These are phyloP conservation scores for Sinocyclocheilus anophthalmus DNA, from an alignment of 2,113 vertebrate genomes.

Conservation along the genomic window DNA sequence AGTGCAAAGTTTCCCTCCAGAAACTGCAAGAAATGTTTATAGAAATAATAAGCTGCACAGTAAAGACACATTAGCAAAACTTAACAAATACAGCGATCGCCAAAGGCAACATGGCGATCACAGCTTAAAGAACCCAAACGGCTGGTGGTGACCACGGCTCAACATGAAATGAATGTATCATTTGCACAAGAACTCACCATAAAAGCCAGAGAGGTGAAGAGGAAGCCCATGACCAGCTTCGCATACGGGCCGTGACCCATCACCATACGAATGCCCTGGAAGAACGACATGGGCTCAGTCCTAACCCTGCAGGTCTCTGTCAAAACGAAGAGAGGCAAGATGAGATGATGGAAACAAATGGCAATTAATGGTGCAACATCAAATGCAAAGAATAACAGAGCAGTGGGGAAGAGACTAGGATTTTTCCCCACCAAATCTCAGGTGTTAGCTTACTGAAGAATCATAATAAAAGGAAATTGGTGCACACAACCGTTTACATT, in stretches of 20 bases:
- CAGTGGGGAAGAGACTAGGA: background rate
- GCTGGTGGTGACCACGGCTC: background rate
- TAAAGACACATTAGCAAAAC: constrained; percentile 21
- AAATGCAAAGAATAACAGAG: background rate
- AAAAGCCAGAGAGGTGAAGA: constrained; percentile 94
- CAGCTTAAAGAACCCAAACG: background rate
- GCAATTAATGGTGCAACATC: background rate
- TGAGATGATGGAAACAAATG: constrained; percentile 1
- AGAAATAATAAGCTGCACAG: constrained; percentile 13
- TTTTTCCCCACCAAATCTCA: background rate
- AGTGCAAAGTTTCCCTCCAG: constrained; percentile 95
- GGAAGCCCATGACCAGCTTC: constrained; percentile 88
- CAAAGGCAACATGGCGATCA: constrained; percentile 1
- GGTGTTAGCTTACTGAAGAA: background rate
- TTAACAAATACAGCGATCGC: constrained; percentile 2
- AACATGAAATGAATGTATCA: background rate
- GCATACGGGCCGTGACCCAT: constrained; percentile 87
- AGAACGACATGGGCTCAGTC: constrained; percentile 78
- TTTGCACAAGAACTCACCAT: constrained; percentile 79
- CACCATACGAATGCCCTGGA: constrained; percentile 85
- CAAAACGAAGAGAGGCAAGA: constrained; percentile 4
- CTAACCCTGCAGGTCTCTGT: constrained; percentile 74
- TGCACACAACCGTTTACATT: background rate
- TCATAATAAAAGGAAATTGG: background rate
- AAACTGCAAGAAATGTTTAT: constrained; percentile 74